These are phyloP conservation scores for Theretra japonica DNA, from an alignment of 2,888 invertebrate species.

Conservation along the genomic window DNA sequence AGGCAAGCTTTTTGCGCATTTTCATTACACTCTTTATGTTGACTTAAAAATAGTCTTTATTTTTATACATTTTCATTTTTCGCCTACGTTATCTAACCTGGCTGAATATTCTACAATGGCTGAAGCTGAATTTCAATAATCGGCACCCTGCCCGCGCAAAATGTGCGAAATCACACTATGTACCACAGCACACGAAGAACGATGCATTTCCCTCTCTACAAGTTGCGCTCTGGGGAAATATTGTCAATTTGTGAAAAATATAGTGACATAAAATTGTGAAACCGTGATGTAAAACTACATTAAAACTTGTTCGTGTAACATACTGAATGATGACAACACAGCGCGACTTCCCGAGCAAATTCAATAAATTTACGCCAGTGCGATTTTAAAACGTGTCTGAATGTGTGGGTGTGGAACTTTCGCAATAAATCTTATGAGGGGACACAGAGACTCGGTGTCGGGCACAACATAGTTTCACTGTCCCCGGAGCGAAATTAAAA, in stretches of 20 bases:
- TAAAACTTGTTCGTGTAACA: not conserved
- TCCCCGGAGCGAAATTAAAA: constrained; percentile 62
- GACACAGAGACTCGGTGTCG: constrained; percentile 38
- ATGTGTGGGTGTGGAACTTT: constrained; percentile 42
- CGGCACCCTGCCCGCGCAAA: not conserved
- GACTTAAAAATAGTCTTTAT: not conserved
- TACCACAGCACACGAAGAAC: not conserved
- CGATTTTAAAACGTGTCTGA: constrained; percentile 19
- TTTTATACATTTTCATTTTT: not conserved
- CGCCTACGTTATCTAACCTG: not conserved
- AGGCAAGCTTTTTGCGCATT: not conserved
- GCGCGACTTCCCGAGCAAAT: not conserved
- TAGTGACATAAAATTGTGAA: not conserved
- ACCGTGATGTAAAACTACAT: not conserved
- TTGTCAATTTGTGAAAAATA: constrained; percentile 6
- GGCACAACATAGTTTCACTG: constrained; percentile 51
- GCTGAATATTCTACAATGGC: not conserved
- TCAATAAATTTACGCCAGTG: constrained; percentile 36
- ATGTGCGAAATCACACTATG: not conserved
- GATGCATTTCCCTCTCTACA: not conserved
- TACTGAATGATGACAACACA: not conserved
- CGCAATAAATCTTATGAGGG: constrained; percentile 52
- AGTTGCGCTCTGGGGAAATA: not conserved
- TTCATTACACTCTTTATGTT: not conserved
- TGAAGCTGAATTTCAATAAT: not conserved